These are phyloP conservation scores for Hippocampus kuda DNA, from an alignment of 2,797 vertebrate genomes.

Conservation along the genomic window DNA sequence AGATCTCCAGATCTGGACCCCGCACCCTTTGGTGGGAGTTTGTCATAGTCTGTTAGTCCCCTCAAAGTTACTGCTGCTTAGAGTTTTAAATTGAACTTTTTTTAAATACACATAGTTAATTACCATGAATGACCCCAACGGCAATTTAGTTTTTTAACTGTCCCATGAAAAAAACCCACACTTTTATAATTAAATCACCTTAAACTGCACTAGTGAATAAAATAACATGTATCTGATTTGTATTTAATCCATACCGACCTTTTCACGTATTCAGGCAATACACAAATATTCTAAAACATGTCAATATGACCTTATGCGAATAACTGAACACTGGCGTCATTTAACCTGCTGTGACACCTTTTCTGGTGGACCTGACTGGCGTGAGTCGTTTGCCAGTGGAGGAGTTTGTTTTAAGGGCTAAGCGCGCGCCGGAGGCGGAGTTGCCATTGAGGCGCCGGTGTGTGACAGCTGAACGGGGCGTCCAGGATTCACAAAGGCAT, in stretches of 20 bases:
- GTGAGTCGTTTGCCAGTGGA: background rate
- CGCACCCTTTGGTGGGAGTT: background rate
- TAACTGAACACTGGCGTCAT: background rate
- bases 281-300: background rate
- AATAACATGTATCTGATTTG: background rate
- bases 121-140: background rate
- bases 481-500: background rate
- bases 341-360: background rate
- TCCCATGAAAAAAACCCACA: too few species aligned
- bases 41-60: background rate
- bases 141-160: background rate
- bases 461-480: background rate
- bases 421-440: constrained; percentile 3
- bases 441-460: background rate
- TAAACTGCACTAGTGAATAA: background rate
- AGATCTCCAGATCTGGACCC: background rate
- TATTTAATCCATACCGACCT: background rate
- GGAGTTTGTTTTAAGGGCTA: background rate
- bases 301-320: background rate
- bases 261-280: background rate
- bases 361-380: background rate
- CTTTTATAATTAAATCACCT: too few species aligned
- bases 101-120: background rate
- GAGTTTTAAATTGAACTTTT: too few species aligned
- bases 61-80: background rate